Conservation (phyloP, 2,113 vertebrate species). For the Mugil cephalus region DNA sequence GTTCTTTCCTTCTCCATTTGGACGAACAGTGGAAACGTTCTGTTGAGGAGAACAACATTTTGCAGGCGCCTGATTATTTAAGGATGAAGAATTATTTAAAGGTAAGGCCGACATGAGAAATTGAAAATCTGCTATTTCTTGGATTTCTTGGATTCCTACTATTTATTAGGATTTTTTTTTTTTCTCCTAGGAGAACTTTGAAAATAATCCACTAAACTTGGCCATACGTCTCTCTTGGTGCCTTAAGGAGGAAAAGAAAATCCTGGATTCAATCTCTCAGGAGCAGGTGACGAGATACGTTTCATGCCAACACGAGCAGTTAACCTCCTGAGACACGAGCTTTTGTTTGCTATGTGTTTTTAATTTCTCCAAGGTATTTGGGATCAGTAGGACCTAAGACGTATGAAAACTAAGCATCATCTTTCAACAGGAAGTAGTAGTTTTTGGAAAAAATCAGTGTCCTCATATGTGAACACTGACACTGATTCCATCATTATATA, state of each 20-base stretch:
- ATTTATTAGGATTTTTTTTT: background rate
- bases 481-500: too few relatives aligned
- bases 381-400: too few relatives aligned
- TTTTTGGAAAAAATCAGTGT: too few relatives aligned
- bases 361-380: too few relatives aligned
- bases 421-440: too few relatives aligned
- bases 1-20: slow-evolving; percentile 86
- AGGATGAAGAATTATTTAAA: slow-evolving; percentile 89
- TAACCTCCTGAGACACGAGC: too few relatives aligned
- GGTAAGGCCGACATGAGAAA: slow-evolving; percentile 75
- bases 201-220: slow-evolving; percentile 88
- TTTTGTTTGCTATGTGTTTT: too few relatives aligned
- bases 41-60: slow-evolving; percentile 87
- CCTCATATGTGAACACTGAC: too few relatives aligned
- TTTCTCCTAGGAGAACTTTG: slow-evolving; percentile 85
- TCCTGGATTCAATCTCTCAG: slow-evolving; percentile 81
- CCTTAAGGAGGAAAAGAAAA: slow-evolving; percentile 90
- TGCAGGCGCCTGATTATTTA: slow-evolving; percentile 91
- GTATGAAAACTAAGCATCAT: too few relatives aligned
- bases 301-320: too few relatives aligned
- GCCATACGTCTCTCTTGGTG: slow-evolving; percentile 88
- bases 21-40: slow-evolving; percentile 90
- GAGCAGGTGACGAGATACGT: slow-evolving; percentile 57
- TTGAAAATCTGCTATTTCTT: fast-evolving
- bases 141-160: background rate